Evolutionary conservation across 2,888 invertebrate genomes (phyloP), one percentile per base, ranked within the genome.

Genomic region (Clistopyga incitator): DNA sequence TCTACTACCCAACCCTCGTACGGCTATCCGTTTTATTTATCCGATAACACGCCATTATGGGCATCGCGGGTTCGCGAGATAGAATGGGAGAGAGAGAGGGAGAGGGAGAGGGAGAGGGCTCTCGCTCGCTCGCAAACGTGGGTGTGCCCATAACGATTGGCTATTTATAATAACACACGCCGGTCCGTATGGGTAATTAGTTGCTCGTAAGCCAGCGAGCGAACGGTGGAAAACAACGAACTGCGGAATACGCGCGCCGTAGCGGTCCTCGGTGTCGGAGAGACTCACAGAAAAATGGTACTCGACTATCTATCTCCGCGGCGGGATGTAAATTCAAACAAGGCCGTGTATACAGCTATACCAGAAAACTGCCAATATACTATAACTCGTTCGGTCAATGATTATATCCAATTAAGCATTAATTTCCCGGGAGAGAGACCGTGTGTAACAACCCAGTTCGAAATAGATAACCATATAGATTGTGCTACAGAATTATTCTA

Each of bases 11-110:
- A 70, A 50, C 74, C 68, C 74, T 54, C 54, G 68, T 65, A 84
- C 88, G 90, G 90, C 91, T 92, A 92, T 93, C 91, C 90, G 90
- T 92, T 93, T 92, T 92, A 93, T 93, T 93, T 93, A 93, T 92
- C 92, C 93, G 93, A 93, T 93, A 92, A 92, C 91, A 91, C 92
- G 92, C 92, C 91, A 91, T 92, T 92, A 92, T 91, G 91, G 90
- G 90, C 91, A 92, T 89, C 89, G 84, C 84, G 84, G 78, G 78
- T 61, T 76, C 80, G 78, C 82, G 81, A 81, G 75, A 82, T 54
- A 75, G 75, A 75, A 59, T 29, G 74, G 50, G 56, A 74, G 38
- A 80, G 52, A 64, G 42, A 56, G 78, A 78, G 78, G 79, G 42
- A 47, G 74, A 74, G 23, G 23, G 74, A 45, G 72, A 72, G 34